phyloP scores from a whole-genome alignment of 2,888 invertebrate species.

The Gonocerus acuteangulatus region DNA sequence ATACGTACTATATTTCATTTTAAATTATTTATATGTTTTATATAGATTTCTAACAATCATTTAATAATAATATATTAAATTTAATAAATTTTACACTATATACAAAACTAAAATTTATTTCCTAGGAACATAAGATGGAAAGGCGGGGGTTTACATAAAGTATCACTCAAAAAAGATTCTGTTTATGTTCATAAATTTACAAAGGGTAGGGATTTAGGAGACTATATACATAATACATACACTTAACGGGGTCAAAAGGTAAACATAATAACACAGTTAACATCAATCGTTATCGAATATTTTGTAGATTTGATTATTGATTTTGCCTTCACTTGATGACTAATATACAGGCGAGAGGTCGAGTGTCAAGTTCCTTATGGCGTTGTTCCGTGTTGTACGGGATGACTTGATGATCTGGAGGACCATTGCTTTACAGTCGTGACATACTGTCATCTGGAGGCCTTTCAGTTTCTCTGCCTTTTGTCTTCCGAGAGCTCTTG shows the following conservation, averaged over 20 bases:
- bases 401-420: slow-evolving; percentile 88
- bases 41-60: slow-evolving; percentile 14
- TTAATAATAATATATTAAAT: slow-evolving; percentile 6
- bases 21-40: slow-evolving; percentile 1
- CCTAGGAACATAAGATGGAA: slow-evolving; percentile 21
- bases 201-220: background rate
- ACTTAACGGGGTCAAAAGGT: background rate
- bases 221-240: slow-evolving; percentile 1
- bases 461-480: slow-evolving; percentile 45
- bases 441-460: slow-evolving; percentile 82
- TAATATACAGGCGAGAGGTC: slow-evolving; percentile 73
- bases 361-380: slow-evolving; percentile 70
- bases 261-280: background rate
- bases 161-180: slow-evolving; percentile 4
- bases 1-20: background rate
- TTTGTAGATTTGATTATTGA: slow-evolving; percentile 13
- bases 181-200: background rate
- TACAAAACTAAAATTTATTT: slow-evolving; percentile 21
- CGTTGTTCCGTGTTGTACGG: slow-evolving; percentile 71
- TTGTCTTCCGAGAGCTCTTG: slow-evolving; percentile 48
- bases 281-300: background rate
- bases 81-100: slow-evolving; percentile 20
- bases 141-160: slow-evolving; percentile 1
- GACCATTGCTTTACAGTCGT: slow-evolving; percentile 90
- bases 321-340: background rate